Evolutionary conservation across 2,888 invertebrate genomes (phyloP).

Genomic region (Eristalis arbustorum): DNA sequence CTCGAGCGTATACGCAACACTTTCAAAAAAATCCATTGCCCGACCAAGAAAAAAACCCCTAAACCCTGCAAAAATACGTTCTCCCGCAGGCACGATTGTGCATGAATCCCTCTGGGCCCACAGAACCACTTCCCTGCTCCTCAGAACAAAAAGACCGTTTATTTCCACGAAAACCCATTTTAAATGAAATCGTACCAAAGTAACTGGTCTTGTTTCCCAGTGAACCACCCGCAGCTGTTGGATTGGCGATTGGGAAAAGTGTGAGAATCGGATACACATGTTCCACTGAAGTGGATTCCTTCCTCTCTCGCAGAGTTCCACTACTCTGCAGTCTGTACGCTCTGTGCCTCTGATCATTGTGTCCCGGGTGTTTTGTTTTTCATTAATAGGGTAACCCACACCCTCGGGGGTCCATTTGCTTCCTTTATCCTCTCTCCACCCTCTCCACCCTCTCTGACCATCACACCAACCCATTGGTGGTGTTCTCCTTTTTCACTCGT

Average conservation of each 20-base stretch:
- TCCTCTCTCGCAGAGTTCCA: background rate
- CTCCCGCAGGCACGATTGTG: background rate
- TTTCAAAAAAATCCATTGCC: background rate
- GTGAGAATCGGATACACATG: background rate
- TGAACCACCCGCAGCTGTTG: background rate
- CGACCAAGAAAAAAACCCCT: background rate
- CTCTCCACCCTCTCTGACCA: background rate
- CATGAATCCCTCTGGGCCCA: background rate
- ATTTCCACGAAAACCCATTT: constrained; percentile 16
- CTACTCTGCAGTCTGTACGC: background rate
- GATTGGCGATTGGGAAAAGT: background rate
- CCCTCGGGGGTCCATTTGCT: constrained; percentile 1
- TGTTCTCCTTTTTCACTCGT: constrained; percentile 1
- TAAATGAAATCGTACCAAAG: constrained; percentile 16
- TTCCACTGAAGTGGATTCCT: background rate
- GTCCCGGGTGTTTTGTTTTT: constrained; percentile 2
- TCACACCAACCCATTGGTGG: background rate
- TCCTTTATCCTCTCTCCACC: background rate
- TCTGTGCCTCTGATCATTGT: background rate
- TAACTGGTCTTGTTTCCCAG: constrained; percentile 13
- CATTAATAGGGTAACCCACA: constrained; percentile 47
- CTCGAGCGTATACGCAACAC: background rate
- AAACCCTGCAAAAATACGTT: background rate
- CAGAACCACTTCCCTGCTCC: background rate
- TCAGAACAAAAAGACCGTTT: background rate